Percentiles rank a stretch among this genome's conserved stretches.
Evolutionary conservation across 2,888 invertebrate genomes (phyloP).

Genomic region (Drosophila austrosaltans): DNA sequence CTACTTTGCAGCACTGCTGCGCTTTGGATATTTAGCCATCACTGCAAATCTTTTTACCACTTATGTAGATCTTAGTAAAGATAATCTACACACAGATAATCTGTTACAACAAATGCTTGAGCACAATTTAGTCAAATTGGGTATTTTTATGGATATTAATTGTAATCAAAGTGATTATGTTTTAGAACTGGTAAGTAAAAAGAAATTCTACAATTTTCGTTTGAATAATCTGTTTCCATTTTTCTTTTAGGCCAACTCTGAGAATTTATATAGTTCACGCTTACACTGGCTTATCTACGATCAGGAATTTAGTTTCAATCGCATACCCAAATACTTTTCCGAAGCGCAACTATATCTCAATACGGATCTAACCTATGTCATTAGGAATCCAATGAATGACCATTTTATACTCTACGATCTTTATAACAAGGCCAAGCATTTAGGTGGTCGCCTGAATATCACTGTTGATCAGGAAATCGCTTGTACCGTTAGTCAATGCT

Average conservation of each 20-base stretch:
- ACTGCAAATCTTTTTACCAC: constrained; percentile 43
- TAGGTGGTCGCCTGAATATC: constrained; percentile 80
- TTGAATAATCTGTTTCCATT: no score
- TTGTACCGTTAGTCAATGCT: constrained; percentile 58
- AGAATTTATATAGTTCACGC: constrained; percentile 57
- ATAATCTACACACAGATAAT: constrained; percentile 6
- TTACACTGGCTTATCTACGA: constrained; percentile 80
- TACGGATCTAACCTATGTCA: constrained; percentile 76
- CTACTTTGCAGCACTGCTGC: constrained; percentile 54
- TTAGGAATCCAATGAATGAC: not conserved
- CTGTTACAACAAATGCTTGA: constrained; percentile 47
- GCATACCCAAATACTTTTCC: constrained; percentile 55
- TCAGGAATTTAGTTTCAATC: constrained; percentile 23
- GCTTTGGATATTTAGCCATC: constrained; percentile 40
- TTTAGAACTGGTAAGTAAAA: constrained; percentile 50
- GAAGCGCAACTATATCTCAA: constrained; percentile 69
- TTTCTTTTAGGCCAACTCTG: constrained; percentile 66
- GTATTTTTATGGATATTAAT: constrained; percentile 72
- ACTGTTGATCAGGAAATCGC: constrained; percentile 70
- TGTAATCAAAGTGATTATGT: constrained; percentile 64
- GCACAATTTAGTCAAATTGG: constrained; percentile 56
- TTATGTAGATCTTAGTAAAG: constrained; percentile 44
- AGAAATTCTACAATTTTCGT: not conserved
- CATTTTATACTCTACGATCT: constrained; percentile 76
- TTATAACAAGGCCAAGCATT: constrained; percentile 80